These are phyloP conservation scores for Megaceryle torquata DNA, from an alignment of 2,113 vertebrate species.

Conservation along the genomic window DNA sequence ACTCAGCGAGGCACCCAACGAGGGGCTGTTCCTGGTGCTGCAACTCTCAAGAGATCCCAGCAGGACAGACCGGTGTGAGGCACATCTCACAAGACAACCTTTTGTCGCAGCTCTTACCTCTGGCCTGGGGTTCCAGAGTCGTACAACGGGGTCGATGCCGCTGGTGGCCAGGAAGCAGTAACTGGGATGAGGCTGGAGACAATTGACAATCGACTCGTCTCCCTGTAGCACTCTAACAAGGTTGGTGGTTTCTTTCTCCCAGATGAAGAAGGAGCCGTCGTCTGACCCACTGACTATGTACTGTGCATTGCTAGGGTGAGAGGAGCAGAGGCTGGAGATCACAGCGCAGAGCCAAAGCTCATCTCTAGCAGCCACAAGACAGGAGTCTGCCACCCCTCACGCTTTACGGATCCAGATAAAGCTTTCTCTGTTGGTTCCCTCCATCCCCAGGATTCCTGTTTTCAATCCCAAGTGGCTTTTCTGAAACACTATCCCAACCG, in stretches of 20 bases:
- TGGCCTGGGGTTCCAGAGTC: slow-evolving; percentile 94
- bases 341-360: not conserved
- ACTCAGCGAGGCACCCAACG: not conserved
- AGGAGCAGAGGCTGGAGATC: not conserved
- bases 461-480: not conserved
- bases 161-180: slow-evolving; percentile 98
- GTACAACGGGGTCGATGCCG: slow-evolving; percentile 94
- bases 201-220: slow-evolving; percentile 98
- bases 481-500: not conserved
- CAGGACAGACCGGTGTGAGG: fast-evolving
- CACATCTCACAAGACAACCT: not conserved
- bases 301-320: slow-evolving; percentile 87
- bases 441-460: not conserved
- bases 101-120: slow-evolving; percentile 75
- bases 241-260: slow-evolving; percentile 98
- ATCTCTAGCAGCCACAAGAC: not conserved
- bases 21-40: not conserved
- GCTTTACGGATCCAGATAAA: not conserved
- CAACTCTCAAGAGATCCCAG: not conserved
- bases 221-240: slow-evolving; percentile 95
- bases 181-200: slow-evolving; percentile 95
- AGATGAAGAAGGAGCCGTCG: slow-evolving; percentile 98
- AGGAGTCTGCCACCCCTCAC: not conserved
- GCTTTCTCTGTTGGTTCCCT: not conserved
- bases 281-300: slow-evolving; percentile 98